Base-by-base conservation (phyloP, 2,113 vertebrate genomes). In the Monopterus albus region DNA sequence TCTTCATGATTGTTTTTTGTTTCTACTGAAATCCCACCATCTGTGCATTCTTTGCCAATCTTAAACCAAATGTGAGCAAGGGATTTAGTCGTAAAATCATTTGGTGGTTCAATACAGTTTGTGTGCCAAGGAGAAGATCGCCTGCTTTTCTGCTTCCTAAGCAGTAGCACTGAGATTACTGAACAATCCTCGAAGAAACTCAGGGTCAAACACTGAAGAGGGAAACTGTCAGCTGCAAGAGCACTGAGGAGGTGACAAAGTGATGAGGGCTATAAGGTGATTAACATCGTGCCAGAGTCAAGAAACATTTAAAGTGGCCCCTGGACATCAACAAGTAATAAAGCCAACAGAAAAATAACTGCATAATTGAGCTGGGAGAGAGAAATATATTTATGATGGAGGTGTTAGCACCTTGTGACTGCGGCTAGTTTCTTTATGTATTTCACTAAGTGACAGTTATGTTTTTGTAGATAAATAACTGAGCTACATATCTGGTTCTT, bases 101-200 rank as follows among this genome's bases (percentile, higher is more conserved):
- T 88, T 20, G 23, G 6, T 7, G 26, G 80, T 78, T 86, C 43
- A 64, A 87, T 84, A 79, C 81, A 88, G 89, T 75, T 46, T 75
- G 77, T 45, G 45, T 81, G 65, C 65, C 79, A 78, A 75, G 60
- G 40, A 70, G 72, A 73, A 72, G 63, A 70, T 78, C 46, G 62
- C 78, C 61, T 51, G 63, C 69, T 35, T 82, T 90, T 78, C 74
- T 89, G 91, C 83, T 86, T 78, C 64, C 72, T 86, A 65, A 87
- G 91, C 92, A 92, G 90, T 89, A 91, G 89, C 66, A 29, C 72
- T 66, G 86, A 82, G 75, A 87, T 91, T 90, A 93, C 79, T 86
- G 87, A 91, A 76, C 18, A 7, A 55, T 75, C 4, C 43, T 66
- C 39, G 63, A 63, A 78, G 69, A 73, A 71, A 49, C 56, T 66